Conservation (phyloP, 2,113 vertebrate species). For the Eira barbara region DNA sequence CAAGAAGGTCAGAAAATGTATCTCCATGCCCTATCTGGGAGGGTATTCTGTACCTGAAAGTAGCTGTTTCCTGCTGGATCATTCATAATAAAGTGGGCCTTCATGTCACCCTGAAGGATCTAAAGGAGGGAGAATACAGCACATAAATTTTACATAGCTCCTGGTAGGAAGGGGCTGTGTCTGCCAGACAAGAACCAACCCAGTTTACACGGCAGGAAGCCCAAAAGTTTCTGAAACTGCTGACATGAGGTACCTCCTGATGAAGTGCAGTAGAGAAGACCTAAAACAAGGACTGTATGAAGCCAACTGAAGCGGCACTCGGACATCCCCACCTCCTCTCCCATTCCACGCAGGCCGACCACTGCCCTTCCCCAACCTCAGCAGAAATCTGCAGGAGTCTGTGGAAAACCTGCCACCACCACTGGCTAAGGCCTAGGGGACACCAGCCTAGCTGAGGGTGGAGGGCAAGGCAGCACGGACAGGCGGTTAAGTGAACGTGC, state of each 20-base stretch:
- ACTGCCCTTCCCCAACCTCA: neutral
- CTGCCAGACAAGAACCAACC: neutral
- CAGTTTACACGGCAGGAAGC: neutral
- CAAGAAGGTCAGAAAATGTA: neutral
- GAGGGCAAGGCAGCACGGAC: neutral
- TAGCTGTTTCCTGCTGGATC: constrained; percentile 98
- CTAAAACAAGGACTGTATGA: neutral
- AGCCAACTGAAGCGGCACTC: neutral
- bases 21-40: neutral
- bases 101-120: constrained; percentile 83
- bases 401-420: neutral
- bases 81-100: constrained; percentile 88
- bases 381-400: neutral
- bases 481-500: neutral
- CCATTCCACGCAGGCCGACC: neutral
- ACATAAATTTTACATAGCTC: neutral
- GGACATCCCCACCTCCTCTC: neutral
- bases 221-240: neutral
- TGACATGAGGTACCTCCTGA: neutral
- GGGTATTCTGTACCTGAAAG: constrained; percentile 86
- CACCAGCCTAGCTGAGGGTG: neutral
- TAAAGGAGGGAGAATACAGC: constrained; percentile 48
- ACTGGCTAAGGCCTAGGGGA: neutral
- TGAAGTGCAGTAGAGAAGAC: neutral
- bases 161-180: neutral